phyloP scores from a whole-genome alignment of 2,113 vertebrate species.

The Charina bottae region DNA sequence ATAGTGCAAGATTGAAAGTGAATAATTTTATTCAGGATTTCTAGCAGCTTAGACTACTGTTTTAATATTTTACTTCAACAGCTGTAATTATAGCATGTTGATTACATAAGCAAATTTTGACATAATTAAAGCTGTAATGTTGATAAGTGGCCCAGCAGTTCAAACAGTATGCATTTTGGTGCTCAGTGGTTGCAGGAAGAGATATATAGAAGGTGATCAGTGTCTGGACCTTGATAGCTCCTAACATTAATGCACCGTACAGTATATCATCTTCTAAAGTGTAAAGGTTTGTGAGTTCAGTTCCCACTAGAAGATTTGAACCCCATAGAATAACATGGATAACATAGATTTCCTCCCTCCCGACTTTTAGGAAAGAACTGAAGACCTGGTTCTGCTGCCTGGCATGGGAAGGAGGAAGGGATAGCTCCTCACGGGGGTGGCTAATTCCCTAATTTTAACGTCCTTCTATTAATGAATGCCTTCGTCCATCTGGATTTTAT shows the following conservation, averaged over 20 bases:
- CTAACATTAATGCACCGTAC: background rate
- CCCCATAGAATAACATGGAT: background rate
- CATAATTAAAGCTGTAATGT: slow-evolving; percentile 2
- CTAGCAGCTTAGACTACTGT: background rate
- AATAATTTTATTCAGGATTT: background rate
- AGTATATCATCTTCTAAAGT: background rate
- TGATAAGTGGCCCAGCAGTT: background rate
- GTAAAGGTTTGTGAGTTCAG: background rate
- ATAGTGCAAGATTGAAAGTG: background rate
- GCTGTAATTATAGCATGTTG: slow-evolving; percentile 4
- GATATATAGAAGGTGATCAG: background rate
- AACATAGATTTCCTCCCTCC: no score
- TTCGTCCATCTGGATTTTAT: no score
- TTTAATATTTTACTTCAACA: slow-evolving; percentile 25
- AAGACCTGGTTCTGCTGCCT: no score
- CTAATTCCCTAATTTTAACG: no score
- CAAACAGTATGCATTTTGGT: background rate
- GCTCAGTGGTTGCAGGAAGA: background rate
- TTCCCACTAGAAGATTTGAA: background rate
- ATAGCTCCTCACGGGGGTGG: no score
- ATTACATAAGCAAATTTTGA: slow-evolving; percentile 8
- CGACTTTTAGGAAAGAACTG: no score
- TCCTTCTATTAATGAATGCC: no score
- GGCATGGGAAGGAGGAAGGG: no score
- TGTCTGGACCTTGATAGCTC: background rate